Base-by-base conservation (phyloP, 2,888 invertebrate genomes). In the Drosophila siamana region DNA sequence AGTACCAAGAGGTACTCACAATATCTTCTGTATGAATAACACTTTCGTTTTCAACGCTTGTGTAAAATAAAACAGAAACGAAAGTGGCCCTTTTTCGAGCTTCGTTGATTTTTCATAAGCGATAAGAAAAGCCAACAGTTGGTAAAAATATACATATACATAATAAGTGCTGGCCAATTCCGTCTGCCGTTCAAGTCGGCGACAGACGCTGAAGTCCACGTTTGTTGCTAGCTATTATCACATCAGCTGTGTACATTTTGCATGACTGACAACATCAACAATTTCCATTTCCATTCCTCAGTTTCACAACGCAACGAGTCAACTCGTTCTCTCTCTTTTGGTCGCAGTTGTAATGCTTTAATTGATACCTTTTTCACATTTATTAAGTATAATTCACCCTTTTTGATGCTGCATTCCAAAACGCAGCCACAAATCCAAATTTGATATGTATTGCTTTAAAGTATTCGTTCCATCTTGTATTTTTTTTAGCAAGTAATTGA, bases 41-140 rank as follows among this genome's bases (percentile, higher is more conserved):
- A 88, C 88, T 84, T 84, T 84, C 83, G 80, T 84, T 83, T 74
- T 74, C 16, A 19, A 36, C 41, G 40, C 24, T 57, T 19, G 4
- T 15, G 26, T 30, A 61, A 24, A 24, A 54, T 11, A 40, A 24
- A 40, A 44, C 46, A 24, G 61, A 46, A 55, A 48, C 48, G 63
- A 75, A 70, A 67, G 80, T 80, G 63, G 66, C 80, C 75, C 74
- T 75, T 74, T 74, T 71, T 24, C 33, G 28, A 36, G 26, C 51
- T 54, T 13, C 46, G 24, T 40, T 72, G 72, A 82, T 74, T 71
- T 72, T 78, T 65, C 66, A 51, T 63, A 54, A 54, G 54, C 61
- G 78, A 81, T 79, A 81, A 74, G 70, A 54, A 71, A 69, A 69
- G 22, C 19, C 56, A n/a, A 33, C 33, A 33, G 33, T 33, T 33